Percentiles rank a stretch among this genome's conserved stretches.
Conservation (phyloP, 1,140 invertebrate genomes). For the Oppia nitens region DNA sequence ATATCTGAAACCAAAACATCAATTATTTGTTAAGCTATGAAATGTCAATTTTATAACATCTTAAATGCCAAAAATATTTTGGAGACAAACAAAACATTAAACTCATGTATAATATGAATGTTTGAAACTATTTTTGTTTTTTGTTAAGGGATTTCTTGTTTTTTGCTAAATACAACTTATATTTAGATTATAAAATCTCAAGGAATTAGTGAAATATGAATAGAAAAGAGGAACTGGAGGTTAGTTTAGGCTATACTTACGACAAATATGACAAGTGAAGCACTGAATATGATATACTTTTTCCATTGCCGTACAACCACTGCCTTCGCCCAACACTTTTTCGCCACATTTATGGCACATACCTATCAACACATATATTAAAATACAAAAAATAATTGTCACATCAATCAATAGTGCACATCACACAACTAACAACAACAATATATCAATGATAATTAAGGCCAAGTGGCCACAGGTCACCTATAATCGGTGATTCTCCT, state of each 20-base stretch:
- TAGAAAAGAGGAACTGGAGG: neutral
- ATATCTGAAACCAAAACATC: slow-evolving; percentile 31
- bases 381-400: slow-evolving; percentile 1
- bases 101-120: too few relatives aligned
- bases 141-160: too few relatives aligned
- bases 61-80: neutral
- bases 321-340: slow-evolving; percentile 74
- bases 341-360: slow-evolving; percentile 73
- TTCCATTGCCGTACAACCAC: slow-evolving; percentile 89
- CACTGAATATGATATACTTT: slow-evolving; percentile 87
- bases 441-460: neutral
- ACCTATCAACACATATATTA: slow-evolving; percentile 33
- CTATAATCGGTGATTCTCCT: neutral
- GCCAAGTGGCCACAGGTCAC: neutral
- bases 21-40: neutral
- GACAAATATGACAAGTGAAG: slow-evolving; percentile 78
- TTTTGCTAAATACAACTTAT: too few relatives aligned
- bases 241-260: slow-evolving; percentile 27
- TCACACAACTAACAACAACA: neutral
- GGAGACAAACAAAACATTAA: too few relatives aligned
- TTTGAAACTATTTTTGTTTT: too few relatives aligned
- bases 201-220: neutral
- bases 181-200: too few relatives aligned
- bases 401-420: neutral
- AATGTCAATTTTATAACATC: neutral